These are phyloP conservation scores for Drosophila kuntzei DNA, from an alignment of 2,888 invertebrate genomes.

Conservation along the genomic window DNA sequence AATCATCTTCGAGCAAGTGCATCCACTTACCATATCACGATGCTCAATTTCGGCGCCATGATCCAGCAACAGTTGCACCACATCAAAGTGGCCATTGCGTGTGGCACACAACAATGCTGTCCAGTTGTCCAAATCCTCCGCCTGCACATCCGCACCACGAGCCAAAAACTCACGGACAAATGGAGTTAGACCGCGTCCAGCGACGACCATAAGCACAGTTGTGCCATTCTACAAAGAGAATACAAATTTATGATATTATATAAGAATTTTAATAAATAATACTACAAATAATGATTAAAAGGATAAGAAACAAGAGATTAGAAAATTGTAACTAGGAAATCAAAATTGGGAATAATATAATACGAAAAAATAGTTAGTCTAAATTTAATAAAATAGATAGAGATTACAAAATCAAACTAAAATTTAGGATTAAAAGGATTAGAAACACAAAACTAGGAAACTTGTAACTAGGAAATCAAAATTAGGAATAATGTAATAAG, in stretches of 20 bases:
- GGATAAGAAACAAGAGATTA: too few species aligned
- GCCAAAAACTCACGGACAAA: slow-evolving; percentile 94
- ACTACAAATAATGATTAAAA: too few species aligned
- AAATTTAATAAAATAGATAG: too few species aligned
- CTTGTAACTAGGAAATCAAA: too few species aligned
- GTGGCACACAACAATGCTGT: slow-evolving; percentile 95
- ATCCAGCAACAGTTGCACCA: slow-evolving; percentile 93
- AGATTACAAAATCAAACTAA: too few species aligned
- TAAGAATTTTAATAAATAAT: background rate
- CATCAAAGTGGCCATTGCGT: slow-evolving; percentile 93
- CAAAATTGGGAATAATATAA: too few species aligned
- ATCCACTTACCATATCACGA: slow-evolving; percentile 90
- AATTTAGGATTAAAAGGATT: too few species aligned
- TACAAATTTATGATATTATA: background rate
- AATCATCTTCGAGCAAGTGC: background rate
- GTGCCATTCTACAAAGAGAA: slow-evolving; percentile 91
- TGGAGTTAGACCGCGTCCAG: slow-evolving; percentile 92
- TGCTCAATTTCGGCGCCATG: slow-evolving; percentile 94
- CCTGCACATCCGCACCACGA: slow-evolving; percentile 96
- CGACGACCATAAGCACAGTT: slow-evolving; percentile 96
- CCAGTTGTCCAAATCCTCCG: slow-evolving; percentile 97
- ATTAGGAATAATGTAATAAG: too few species aligned
- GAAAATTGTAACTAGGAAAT: too few species aligned
- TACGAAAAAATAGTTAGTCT: too few species aligned
- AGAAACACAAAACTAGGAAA: too few species aligned